A percentile compares a stretch with the other conserved stretches of the same genome.
Evolutionary conservation across 2,888 invertebrate genomes (phyloP).

Genomic region (Phymatocera aterrima): DNA sequence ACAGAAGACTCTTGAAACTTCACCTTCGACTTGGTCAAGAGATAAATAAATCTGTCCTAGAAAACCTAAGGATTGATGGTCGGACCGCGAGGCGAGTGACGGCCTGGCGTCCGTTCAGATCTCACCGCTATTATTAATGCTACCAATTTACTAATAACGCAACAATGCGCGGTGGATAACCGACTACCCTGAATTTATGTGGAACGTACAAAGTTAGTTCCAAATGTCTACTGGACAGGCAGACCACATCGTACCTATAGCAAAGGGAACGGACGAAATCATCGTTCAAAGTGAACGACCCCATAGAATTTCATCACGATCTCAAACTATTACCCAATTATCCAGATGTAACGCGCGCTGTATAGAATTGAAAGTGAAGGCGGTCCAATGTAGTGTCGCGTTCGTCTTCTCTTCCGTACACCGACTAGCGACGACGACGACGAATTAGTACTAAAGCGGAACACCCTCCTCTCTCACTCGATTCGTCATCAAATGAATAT

Average conservation of each 20-base stretch:
- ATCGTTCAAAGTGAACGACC: too few relatives aligned
- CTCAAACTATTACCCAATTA: background rate
- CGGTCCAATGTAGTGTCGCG: background rate
- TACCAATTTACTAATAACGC: slow-evolving; percentile 41
- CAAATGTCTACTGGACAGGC: background rate
- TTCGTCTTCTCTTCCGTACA: background rate
- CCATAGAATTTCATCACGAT: too few relatives aligned
- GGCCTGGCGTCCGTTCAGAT: slow-evolving; percentile 29
- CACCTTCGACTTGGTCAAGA: slow-evolving; percentile 35
- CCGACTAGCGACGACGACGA: background rate
- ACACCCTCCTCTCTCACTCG: background rate
- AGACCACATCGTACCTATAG: background rate
- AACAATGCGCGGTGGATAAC: slow-evolving; percentile 31
- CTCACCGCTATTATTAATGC: slow-evolving; percentile 45
- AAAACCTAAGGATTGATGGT: slow-evolving; percentile 39
- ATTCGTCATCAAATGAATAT: background rate
- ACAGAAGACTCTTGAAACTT: slow-evolving; percentile 6
- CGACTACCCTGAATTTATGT: slow-evolving; percentile 27
- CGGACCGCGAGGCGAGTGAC: slow-evolving; percentile 11
- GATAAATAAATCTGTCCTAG: slow-evolving; percentile 31
- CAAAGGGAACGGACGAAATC: too few relatives aligned
- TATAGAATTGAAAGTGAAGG: background rate
- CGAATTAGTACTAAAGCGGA: background rate
- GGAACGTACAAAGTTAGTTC: slow-evolving; percentile 7
- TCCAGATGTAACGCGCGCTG: background rate